A percentile compares a stretch with the other conserved stretches of the same genome.
Conservation (phyloP, 2,888 invertebrate species). For the Eupithecia centaureata region DNA sequence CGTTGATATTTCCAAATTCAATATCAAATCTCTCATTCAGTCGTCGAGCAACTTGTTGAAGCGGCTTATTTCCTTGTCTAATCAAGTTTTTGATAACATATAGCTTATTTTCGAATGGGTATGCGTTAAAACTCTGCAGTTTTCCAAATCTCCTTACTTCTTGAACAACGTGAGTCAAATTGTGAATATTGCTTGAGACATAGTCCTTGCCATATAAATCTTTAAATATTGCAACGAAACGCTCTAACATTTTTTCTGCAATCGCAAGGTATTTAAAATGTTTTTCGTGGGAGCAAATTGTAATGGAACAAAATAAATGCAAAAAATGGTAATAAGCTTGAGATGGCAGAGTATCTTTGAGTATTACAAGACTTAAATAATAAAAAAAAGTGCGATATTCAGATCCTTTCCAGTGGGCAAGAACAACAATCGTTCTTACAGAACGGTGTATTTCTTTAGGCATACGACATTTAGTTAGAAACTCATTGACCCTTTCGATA, state of each 20-base stretch:
- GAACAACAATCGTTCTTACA: not conserved
- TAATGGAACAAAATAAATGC: conserved; percentile 10
- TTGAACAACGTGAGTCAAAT: conserved; percentile 20
- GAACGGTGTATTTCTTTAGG: conserved; percentile 21
- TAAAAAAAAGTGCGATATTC: conserved; percentile 19
- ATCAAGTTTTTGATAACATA: too few relatives aligned
- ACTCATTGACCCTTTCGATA: not conserved
- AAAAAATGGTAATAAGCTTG: not conserved
- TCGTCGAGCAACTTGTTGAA: too few relatives aligned
- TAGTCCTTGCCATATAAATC: conserved; percentile 19
- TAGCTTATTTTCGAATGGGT: too few relatives aligned
- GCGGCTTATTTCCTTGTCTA: too few relatives aligned
- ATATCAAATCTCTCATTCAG: too few relatives aligned
- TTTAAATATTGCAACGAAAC: conserved; percentile 21
- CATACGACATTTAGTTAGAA: conserved; percentile 4
- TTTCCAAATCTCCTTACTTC: too few relatives aligned
- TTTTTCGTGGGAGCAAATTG: conserved; percentile 15
- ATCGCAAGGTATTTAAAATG: not conserved
- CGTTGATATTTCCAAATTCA: too few relatives aligned
- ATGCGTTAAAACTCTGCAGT: too few relatives aligned
- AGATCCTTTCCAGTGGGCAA: conserved; percentile 18
- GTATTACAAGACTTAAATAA: conserved; percentile 20
- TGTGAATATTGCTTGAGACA: conserved; percentile 22
- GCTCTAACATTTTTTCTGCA: not conserved
- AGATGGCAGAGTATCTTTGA: not conserved